These are phyloP conservation scores for Drosophila anomalata DNA, from an alignment of 2,888 invertebrate genomes.

Conservation along the genomic window DNA sequence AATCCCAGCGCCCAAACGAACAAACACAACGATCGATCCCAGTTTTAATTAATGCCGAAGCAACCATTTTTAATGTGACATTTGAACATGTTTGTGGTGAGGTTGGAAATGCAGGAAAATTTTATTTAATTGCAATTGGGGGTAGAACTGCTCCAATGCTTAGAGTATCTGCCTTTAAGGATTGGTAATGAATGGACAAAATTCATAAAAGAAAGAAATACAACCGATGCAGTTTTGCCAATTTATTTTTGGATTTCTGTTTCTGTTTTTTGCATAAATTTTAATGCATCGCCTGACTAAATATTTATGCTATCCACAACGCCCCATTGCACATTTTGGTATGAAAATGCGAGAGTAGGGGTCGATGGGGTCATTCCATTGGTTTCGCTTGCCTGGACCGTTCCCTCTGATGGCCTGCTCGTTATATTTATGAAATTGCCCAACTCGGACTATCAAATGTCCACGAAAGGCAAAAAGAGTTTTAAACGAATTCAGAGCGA, in stretches of 20 bases:
- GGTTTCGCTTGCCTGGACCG: conserved; percentile 16
- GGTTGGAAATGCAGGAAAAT: conserved; percentile 39
- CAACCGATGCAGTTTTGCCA: conserved; percentile 3
- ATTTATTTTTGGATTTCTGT: conserved; percentile 15
- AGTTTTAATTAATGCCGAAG: conserved; percentile 48
- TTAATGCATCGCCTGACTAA: conserved; percentile 68
- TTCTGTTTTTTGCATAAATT: conserved; percentile 70
- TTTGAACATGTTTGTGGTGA: conserved; percentile 42
- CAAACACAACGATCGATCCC: conserved; percentile 27
- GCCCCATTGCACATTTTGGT: conserved; percentile 68
- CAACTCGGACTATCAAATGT: conserved; percentile 6
- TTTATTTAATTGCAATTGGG: conserved; percentile 52
- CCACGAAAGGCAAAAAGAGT: conserved; percentile 17
- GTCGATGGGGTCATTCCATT: conserved; percentile 14
- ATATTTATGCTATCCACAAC: conserved; percentile 73
- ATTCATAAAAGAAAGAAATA: conserved; percentile 5
- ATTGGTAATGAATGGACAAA: conserved; percentile 12
- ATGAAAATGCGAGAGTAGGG: neutral
- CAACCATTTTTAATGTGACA: conserved; percentile 52
- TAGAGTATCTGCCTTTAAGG: conserved; percentile 40
- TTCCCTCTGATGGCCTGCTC: conserved; percentile 28
- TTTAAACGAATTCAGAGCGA: conserved; percentile 31
- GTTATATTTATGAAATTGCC: conserved; percentile 41
- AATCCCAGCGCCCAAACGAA: conserved; percentile 28
- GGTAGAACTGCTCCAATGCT: neutral